These are phyloP conservation scores for Saxicola maurus DNA, from an alignment of 2,797 vertebrate species.

Conservation along the genomic window DNA sequence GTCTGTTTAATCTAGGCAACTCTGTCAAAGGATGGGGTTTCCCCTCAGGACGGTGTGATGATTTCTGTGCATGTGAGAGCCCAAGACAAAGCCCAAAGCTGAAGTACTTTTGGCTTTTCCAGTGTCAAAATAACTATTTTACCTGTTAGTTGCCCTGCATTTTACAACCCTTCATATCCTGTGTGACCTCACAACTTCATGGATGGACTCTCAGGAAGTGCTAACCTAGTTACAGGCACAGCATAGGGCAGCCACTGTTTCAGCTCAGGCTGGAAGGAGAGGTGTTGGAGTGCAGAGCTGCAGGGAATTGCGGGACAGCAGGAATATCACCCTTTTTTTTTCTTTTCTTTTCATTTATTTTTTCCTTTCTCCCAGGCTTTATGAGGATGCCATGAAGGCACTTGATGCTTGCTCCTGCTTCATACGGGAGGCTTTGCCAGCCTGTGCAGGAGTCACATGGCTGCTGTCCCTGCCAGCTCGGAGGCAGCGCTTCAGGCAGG, in stretches of 20 bases:
- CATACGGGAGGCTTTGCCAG: accelerated
- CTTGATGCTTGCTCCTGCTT: not conserved
- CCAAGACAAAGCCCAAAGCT: not conserved
- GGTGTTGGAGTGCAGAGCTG: not conserved
- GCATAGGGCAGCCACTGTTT: not conserved
- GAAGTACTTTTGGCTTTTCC: not conserved
- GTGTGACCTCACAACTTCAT: not conserved
- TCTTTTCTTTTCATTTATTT: not conserved
- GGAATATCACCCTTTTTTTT: not conserved
- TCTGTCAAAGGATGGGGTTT: not conserved
- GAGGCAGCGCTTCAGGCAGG: not conserved
- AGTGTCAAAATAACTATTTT: not conserved
- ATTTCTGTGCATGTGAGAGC: not conserved
- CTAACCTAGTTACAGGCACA: not conserved
- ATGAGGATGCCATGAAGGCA: not conserved
- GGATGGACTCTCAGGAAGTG: not conserved
- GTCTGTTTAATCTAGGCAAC: not conserved
- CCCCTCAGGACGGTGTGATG: not conserved
- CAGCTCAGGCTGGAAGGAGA: not conserved
- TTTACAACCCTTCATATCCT: not conserved
- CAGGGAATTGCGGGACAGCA: not conserved
- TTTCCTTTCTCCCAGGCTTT: not conserved
- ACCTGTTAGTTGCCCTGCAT: not conserved
- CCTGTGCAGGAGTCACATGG: not conserved
- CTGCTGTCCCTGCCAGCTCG: not conserved